Evolutionary conservation across 1,140 invertebrate species (phyloP).

Genomic region (Lordiphosa clarofinis): DNA sequence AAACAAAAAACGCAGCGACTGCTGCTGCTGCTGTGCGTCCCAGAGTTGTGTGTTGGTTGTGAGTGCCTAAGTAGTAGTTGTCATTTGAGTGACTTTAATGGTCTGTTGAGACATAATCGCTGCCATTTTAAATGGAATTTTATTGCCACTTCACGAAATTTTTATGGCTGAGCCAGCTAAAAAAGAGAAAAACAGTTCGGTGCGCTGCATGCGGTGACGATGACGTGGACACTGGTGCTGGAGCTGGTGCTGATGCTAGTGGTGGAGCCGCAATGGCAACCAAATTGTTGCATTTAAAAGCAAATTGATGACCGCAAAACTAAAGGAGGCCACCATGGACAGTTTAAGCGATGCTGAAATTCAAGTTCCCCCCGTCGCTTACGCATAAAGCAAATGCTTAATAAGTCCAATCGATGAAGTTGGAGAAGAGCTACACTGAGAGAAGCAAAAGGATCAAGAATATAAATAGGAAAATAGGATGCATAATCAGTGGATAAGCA

Average conservation of each 20-base stretch:
- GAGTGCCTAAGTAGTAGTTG: constrained; percentile 79
- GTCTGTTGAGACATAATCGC: constrained; percentile 80
- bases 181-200: constrained; percentile 18
- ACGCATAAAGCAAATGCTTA: constrained; percentile 62
- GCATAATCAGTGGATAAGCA: too few species aligned
- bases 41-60: constrained; percentile 16
- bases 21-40: constrained; percentile 28
- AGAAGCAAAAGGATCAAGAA: constrained; percentile 3
- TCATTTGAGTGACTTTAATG: constrained; percentile 80
- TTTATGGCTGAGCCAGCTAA: constrained; percentile 57
- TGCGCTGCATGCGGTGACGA: constrained; percentile 61
- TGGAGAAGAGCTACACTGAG: constrained; percentile 12
- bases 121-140: constrained; percentile 80
- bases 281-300: constrained; percentile 79
- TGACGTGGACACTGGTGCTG: constrained; percentile 36
- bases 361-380: constrained; percentile 56
- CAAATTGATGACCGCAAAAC: constrained; percentile 78
- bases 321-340: constrained; percentile 67
- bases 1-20: constrained; percentile 29
- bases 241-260: constrained; percentile 19
- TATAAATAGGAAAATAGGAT: too few species aligned
- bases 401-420: constrained; percentile 18
- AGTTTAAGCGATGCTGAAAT: constrained; percentile 47
- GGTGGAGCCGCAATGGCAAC: constrained; percentile 56
- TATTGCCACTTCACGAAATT: constrained; percentile 79